phyloP scores from a whole-genome alignment of 2,888 invertebrate genomes.

The Cylloceria caligata region DNA sequence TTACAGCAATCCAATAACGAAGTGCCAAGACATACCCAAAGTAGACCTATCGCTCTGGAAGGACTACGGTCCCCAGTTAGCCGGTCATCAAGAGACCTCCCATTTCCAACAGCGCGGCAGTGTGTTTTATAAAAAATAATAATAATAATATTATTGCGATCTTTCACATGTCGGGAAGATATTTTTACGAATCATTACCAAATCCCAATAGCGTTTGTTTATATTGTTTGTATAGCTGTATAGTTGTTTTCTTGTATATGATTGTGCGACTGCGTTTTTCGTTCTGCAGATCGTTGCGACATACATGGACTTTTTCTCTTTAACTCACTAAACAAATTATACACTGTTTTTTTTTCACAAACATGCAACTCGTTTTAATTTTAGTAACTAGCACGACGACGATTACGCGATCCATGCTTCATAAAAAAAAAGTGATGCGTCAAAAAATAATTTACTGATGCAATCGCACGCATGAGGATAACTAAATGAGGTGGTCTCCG shows the following conservation, averaged over 20 bases:
- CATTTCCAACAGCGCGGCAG: slow-evolving; percentile 51
- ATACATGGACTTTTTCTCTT: slow-evolving; percentile 18
- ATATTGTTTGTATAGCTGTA: slow-evolving; percentile 42
- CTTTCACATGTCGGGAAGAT: background rate
- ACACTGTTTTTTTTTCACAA: slow-evolving; percentile 20
- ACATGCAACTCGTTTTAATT: background rate
- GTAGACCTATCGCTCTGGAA: slow-evolving; percentile 89
- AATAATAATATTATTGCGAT: slow-evolving; percentile 5
- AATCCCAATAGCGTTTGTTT: slow-evolving; percentile 37
- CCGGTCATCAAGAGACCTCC: slow-evolving; percentile 37
- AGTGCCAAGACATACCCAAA: slow-evolving; percentile 88
- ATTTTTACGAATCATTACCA: slow-evolving; percentile 45
- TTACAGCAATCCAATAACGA: slow-evolving; percentile 89
- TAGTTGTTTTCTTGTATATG: slow-evolving; percentile 23
- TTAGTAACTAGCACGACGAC: background rate
- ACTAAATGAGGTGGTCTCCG: background rate
- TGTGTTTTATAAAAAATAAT: slow-evolving; percentile 62
- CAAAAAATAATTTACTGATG: slow-evolving; percentile 9
- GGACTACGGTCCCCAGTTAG: slow-evolving; percentile 75
- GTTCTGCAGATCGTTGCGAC: slow-evolving; percentile 4
- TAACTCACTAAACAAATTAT: slow-evolving; percentile 39
- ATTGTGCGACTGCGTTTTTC: slow-evolving; percentile 9
- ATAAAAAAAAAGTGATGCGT: slow-evolving; percentile 28
- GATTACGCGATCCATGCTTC: slow-evolving; percentile 14
- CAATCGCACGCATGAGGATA: background rate